Evolutionary conservation across 2,797 vertebrate species (phyloP), one percentile per base, ranked within the genome.

Genomic region (Neosilurus hyrtlii): DNA sequence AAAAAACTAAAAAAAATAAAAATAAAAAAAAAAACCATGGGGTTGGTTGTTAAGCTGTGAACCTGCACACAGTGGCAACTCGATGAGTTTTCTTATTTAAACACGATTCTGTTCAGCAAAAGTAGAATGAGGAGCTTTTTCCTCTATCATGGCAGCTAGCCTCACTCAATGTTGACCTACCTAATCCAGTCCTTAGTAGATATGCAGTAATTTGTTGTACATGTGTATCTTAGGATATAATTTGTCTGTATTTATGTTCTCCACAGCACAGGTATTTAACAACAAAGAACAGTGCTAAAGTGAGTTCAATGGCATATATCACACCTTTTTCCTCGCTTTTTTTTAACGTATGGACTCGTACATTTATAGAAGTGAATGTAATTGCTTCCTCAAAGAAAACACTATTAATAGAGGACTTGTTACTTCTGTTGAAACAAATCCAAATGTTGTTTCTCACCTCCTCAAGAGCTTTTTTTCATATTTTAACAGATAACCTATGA

Each of bases 171-270:
- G 92, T 93, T 82, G 88, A 94, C 94, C 94, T 91, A 90, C 91
- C 93, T 92, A 89, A 93, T 92, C 92, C 94, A 91, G 93, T 94
- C 87, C 92, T 96, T 93, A 94, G 95, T 96, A 96, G 95, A 94
- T 92, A 95, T 96, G 94, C 95, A 94, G 96, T 96, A 94, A 97
- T 97, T 95, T 93, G 95, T 96, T 94, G 95, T 96, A 94, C 94
- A 94, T 83, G 93, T 96, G 96, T 95, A 95, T 94, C 94, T 92
- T 95, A 94, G 94, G 92, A 90, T 94, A 88, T 93, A 95, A 92
- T 95, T 92, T 92, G 93, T 92, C 93, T 94, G 94, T 94, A 92
- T 93, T 94, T 94, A 94, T 89, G 91, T 95, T 95, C 95, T 92
- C 94, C 89, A 90, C 90, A 90, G 92, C 94, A 93, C 92, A 95